Evolutionary conservation across 2,113 vertebrate genomes (phyloP).

Genomic region (Atherinomorus stipes): DNA sequence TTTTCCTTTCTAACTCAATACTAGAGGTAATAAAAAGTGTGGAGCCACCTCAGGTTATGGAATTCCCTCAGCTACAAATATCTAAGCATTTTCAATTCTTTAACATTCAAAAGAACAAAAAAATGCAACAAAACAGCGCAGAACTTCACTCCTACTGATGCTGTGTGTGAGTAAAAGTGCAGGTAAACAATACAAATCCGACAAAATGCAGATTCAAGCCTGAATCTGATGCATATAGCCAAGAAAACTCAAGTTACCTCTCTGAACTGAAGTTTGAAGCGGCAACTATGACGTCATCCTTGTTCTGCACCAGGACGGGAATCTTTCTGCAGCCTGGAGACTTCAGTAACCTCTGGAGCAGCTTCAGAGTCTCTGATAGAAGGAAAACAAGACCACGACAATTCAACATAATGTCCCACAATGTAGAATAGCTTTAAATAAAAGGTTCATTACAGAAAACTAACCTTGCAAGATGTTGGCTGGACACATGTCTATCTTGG

Average conservation of each 20-base stretch:
- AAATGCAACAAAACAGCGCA: too few species aligned
- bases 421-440: too few species aligned
- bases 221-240: too few species aligned
- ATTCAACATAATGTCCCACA: not conserved
- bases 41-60: too few species aligned
- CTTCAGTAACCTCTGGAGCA: constrained; percentile 96
- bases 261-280: constrained; percentile 99
- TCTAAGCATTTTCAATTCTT: not conserved
- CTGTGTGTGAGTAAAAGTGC: too few species aligned
- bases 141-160: too few species aligned
- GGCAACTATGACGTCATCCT: constrained; percentile 97
- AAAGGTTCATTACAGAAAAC: not conserved
- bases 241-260: constrained; percentile 85
- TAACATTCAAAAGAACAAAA: not conserved
- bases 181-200: too few species aligned
- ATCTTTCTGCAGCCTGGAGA: constrained; percentile 99
- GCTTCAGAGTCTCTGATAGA: constrained; percentile 92
- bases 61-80: not conserved
- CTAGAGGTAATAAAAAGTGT: too few species aligned
- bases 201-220: too few species aligned
- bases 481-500: constrained; percentile 99
- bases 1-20: not conserved
- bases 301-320: constrained; percentile 97
- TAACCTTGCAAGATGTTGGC: constrained; percentile 98
- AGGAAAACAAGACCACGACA: constrained; percentile 67